Percentiles rank a stretch among this genome's conserved stretches.
phyloP scores from a whole-genome alignment of 2,797 vertebrate species.

The Hypotaenidia philippensis region DNA sequence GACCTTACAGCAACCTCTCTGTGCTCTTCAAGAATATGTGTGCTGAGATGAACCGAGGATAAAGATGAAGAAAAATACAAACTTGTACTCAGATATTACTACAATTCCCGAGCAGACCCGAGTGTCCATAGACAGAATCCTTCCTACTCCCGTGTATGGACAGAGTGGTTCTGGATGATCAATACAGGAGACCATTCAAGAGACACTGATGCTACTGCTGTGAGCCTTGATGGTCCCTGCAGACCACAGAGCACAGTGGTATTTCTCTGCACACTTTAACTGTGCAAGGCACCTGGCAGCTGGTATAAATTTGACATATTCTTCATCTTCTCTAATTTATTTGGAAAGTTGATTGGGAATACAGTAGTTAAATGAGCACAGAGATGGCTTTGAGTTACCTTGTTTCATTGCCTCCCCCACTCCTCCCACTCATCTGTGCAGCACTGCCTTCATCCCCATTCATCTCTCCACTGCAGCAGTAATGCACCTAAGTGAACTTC shows the following conservation, averaged over 20 bases:
- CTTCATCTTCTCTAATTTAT: conserved; percentile 29
- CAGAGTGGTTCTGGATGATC: rapidly evolving
- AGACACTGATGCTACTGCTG: background rate
- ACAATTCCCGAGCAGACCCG: background rate
- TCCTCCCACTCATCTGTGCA: conserved; percentile 51
- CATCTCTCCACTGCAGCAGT: background rate
- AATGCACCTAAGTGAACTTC: background rate
- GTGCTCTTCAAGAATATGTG: background rate
- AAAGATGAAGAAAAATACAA: background rate
- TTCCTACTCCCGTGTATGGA: background rate
- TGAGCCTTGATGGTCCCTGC: background rate
- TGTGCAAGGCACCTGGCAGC: background rate
- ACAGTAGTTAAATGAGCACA: conserved; percentile 7
- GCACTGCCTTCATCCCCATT: background rate
- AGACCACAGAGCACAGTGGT: background rate
- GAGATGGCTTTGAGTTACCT: background rate
- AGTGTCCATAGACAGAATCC: background rate
- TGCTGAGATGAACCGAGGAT: background rate
- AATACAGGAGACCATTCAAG: background rate
- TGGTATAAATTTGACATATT: background rate
- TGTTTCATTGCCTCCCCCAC: background rate
- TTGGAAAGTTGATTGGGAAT: background rate
- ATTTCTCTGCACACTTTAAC: background rate
- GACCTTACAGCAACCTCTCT: background rate
- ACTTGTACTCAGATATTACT: background rate